Evolutionary conservation across 1,140 invertebrate genomes (phyloP).

Genomic region (Drosophila willistoni): DNA sequence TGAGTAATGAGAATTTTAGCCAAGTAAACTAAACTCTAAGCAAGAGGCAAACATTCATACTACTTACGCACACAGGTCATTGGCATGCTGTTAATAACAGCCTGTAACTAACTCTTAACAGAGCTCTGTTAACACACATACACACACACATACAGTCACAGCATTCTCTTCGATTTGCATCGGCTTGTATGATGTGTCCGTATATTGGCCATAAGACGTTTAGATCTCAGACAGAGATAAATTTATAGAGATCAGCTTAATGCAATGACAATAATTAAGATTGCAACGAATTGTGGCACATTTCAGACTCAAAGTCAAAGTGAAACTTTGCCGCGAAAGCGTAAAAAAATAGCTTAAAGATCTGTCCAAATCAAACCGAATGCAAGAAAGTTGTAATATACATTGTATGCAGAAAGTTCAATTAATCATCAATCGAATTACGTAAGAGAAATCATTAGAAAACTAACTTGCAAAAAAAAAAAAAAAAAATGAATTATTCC

Average conservation of each 20-base stretch:
- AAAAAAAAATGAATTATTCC: too few species aligned
- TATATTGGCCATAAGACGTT: too few species aligned
- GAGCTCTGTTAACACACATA: slow-evolving; percentile 29
- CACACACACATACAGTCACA: too few species aligned
- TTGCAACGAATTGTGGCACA: slow-evolving; percentile 59
- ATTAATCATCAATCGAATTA: slow-evolving; percentile 3
- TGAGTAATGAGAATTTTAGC: slow-evolving; percentile 53
- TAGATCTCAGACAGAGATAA: too few species aligned
- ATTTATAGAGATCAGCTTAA: too few species aligned
- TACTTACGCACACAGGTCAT: slow-evolving; percentile 51
- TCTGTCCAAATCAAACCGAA: neutral
- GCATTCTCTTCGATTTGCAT: slow-evolving; percentile 26
- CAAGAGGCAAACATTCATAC: slow-evolving; percentile 29
- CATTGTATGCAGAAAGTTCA: too few species aligned
- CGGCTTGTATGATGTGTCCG: too few species aligned
- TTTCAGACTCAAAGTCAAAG: slow-evolving; percentile 17
- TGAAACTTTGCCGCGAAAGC: slow-evolving; percentile 53
- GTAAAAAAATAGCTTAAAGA: slow-evolving; percentile 71
- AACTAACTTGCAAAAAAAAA: neutral
- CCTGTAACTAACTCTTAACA: slow-evolving; percentile 26
- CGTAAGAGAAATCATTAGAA: slow-evolving; percentile 3
- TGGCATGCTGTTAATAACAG: slow-evolving; percentile 48
- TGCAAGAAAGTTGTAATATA: too few species aligned
- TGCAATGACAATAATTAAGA: slow-evolving; percentile 60
- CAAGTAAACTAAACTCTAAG: slow-evolving; percentile 52